These are phyloP conservation scores for Nestor notabilis DNA, from an alignment of 2,113 vertebrate species.

Conservation along the genomic window DNA sequence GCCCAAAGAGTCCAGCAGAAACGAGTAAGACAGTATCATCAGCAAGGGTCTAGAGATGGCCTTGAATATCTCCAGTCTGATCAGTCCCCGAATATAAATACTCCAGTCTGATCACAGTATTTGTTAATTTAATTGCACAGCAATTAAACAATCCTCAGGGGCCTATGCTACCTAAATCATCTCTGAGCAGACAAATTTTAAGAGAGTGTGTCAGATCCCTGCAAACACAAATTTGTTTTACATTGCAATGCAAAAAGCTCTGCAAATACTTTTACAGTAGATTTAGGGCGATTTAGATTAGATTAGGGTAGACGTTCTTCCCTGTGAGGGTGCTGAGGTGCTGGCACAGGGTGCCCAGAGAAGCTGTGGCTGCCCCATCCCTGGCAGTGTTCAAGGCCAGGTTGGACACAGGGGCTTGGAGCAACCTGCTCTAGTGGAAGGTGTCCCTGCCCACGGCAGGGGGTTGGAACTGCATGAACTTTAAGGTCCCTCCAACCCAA, in stretches of 20 bases:
- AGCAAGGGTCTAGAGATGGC: background rate
- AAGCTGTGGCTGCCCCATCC: background rate
- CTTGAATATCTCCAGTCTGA: background rate
- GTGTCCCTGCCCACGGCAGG: background rate
- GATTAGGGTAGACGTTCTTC: background rate
- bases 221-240: background rate
- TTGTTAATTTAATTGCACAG: constrained; percentile 30
- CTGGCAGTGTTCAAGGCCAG: too few relatives aligned
- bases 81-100: background rate
- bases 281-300: background rate
- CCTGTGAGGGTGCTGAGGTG: background rate
- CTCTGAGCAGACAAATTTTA: background rate
- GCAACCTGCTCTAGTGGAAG: background rate
- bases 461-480: background rate
- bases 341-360: background rate
- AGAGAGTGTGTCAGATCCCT: background rate
- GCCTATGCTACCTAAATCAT: background rate
- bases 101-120: background rate
- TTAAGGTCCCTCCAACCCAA: background rate
- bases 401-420: too few relatives aligned
- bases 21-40: background rate
- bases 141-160: constrained; percentile 23
- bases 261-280: background rate
- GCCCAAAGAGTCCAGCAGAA: fast-evolving
- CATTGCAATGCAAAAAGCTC: background rate